A percentile compares a stretch with the other conserved stretches of the same genome.
Conservation (phyloP, 2,797 vertebrate species). For the Melanotaenia parkinsoni region DNA sequence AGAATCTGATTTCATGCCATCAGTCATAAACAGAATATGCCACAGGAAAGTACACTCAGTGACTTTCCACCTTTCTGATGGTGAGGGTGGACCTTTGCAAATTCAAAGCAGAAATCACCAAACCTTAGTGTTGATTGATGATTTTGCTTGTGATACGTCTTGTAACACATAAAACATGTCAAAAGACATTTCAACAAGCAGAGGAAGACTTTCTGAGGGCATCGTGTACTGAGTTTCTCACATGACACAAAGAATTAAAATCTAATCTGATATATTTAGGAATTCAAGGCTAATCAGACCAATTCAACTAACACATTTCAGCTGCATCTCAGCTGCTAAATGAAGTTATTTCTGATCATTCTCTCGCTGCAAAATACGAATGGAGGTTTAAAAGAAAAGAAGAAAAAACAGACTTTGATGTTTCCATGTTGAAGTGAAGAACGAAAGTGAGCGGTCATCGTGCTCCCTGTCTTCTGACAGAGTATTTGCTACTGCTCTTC, state of each 20-base stretch:
- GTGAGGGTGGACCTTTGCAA: no score
- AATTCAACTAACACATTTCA: background rate
- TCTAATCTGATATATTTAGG: slow-evolving; percentile 6
- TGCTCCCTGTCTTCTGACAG: slow-evolving; percentile 27
- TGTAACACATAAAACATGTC: no score
- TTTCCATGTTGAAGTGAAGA: slow-evolving; percentile 23
- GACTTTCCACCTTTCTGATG: background rate
- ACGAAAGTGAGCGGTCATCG: slow-evolving; percentile 23
- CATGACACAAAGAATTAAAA: slow-evolving; percentile 10
- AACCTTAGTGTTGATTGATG: no score
- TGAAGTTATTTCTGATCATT: background rate
- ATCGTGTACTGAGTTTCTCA: background rate
- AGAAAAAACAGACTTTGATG: slow-evolving; percentile 21
- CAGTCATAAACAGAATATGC: no score
- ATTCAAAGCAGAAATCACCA: no score
- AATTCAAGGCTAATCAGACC: slow-evolving; percentile 1
- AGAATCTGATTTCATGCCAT: background rate
- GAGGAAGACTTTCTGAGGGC: no score
- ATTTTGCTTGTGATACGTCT: no score
- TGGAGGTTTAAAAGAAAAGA: background rate
- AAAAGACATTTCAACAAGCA: no score
- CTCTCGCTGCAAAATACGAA: background rate
- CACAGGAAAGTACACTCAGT: background rate
- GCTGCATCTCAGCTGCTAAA: background rate
- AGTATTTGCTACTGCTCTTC: slow-evolving; percentile 45